Percentiles rank a stretch among this genome's conserved stretches.
Evolutionary conservation across 2,797 vertebrate species (phyloP).

Genomic region (Sebastes itinus): DNA sequence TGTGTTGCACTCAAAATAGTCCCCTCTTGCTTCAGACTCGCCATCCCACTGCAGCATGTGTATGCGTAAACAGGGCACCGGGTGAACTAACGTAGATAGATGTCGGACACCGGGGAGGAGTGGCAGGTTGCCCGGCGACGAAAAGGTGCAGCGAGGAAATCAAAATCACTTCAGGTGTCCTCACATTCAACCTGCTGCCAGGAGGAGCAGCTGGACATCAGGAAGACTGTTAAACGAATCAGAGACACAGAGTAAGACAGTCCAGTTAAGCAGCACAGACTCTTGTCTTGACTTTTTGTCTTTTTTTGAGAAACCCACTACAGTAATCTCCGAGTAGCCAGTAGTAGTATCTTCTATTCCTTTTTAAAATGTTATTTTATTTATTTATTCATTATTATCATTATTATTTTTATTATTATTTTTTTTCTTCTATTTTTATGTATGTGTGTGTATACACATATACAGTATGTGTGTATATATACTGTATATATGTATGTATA

Average conservation of each 20-base stretch:
- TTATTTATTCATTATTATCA: too few species aligned
- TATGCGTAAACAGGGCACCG: not conserved
- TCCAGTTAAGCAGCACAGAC: not conserved
- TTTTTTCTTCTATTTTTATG: too few species aligned
- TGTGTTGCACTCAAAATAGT: slow-evolving; percentile 53
- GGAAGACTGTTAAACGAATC: slow-evolving; percentile 66
- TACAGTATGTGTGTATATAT: too few species aligned
- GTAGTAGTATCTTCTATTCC: too few species aligned
- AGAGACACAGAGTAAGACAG: slow-evolving; percentile 71
- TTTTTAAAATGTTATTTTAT: too few species aligned
- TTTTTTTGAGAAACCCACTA: too few species aligned
- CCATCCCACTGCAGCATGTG: accelerated
- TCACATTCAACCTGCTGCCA: not conserved
- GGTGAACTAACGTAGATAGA: slow-evolving; percentile 5
- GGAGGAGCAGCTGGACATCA: slow-evolving; percentile 56
- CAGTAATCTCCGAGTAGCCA: too few species aligned
- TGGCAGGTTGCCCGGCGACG: slow-evolving; percentile 80
- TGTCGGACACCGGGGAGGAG: slow-evolving; percentile 63
- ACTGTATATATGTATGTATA: too few species aligned
- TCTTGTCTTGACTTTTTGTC: too few species aligned
- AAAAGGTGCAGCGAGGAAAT: slow-evolving; percentile 65
- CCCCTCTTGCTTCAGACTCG: not conserved
- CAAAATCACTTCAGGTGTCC: slow-evolving; percentile 17
- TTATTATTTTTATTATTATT: too few species aligned
- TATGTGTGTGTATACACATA: accelerated